Conservation (phyloP, 1,140 invertebrate genomes). For the Parapsyche elsis region DNA sequence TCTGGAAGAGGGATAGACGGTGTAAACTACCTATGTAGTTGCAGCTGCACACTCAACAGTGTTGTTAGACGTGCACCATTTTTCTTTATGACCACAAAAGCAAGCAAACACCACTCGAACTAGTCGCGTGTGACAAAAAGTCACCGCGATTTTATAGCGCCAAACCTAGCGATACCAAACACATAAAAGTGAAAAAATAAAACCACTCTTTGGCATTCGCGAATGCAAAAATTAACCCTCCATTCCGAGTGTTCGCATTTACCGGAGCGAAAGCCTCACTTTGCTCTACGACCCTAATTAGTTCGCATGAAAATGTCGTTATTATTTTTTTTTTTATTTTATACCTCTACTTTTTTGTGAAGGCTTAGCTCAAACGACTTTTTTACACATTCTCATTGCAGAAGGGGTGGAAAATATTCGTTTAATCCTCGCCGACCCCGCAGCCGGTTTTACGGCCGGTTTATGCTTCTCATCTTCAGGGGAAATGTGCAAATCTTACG, state of each 20-base stretch:
- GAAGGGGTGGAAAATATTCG: conserved; percentile 12
- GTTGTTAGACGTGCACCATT: neutral
- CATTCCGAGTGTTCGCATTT: neutral
- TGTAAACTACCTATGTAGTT: neutral
- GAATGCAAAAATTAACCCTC: neutral
- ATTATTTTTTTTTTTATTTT: neutral
- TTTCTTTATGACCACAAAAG: neutral
- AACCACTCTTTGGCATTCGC: neutral
- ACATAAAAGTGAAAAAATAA: neutral
- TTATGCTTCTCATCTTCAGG: conserved; percentile 39
- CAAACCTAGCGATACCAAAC: neutral
- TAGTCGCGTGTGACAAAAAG: neutral
- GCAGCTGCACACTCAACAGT: too few species aligned
- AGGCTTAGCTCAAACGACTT: neutral
- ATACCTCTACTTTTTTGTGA: neutral
- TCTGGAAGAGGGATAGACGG: neutral
- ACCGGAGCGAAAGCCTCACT: too few species aligned
- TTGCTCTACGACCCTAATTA: too few species aligned
- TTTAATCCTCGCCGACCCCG: conserved; percentile 26
- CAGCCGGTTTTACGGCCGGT: conserved; percentile 36
- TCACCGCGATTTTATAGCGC: neutral
- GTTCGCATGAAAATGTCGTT: neutral
- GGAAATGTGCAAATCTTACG: conserved; percentile 43
- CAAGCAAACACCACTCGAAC: neutral
- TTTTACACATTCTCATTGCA: neutral